Evolutionary conservation across 2,797 vertebrate species (phyloP).

Genomic region (Sternarchorhynchus goeldii): DNA sequence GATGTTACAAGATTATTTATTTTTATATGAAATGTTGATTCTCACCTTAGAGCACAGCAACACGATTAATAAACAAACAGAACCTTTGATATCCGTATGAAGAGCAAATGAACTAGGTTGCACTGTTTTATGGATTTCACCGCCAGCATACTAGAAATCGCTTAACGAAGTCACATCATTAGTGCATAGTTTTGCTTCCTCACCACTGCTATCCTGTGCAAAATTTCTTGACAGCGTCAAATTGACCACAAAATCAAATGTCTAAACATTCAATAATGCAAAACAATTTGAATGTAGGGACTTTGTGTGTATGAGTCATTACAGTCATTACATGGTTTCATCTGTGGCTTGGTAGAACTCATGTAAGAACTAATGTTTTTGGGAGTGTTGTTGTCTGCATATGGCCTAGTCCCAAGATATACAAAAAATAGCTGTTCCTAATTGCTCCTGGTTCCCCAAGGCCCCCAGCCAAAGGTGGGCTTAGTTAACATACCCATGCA

Average conservation of each 20-base stretch:
- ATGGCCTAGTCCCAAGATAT: too few species aligned
- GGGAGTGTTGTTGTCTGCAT: too few species aligned
- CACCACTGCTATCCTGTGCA: too few species aligned
- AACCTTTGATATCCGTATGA: background rate
- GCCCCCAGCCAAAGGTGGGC: slow-evolving; percentile 5
- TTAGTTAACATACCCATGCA: background rate
- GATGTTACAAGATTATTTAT: slow-evolving; percentile 11
- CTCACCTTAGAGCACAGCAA: background rate
- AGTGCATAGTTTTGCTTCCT: background rate
- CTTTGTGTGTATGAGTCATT: too few species aligned
- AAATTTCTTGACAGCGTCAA: too few species aligned
- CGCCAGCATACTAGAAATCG: background rate
- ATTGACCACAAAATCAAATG: too few species aligned
- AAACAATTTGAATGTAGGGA: too few species aligned
- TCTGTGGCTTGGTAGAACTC: too few species aligned
- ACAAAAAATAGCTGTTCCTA: background rate
- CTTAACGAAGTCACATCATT: background rate
- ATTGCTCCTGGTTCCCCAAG: background rate
- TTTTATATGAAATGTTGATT: background rate
- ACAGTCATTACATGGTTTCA: too few species aligned
- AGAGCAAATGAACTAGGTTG: background rate
- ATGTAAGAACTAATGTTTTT: too few species aligned
- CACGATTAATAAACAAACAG: background rate
- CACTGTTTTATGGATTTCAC: background rate
- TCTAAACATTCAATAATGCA: too few species aligned